A percentile compares a stretch with the other conserved stretches of the same genome.
Evolutionary conservation across 2,113 vertebrate species (phyloP).

Genomic region (Rhynchomys soricoides): DNA sequence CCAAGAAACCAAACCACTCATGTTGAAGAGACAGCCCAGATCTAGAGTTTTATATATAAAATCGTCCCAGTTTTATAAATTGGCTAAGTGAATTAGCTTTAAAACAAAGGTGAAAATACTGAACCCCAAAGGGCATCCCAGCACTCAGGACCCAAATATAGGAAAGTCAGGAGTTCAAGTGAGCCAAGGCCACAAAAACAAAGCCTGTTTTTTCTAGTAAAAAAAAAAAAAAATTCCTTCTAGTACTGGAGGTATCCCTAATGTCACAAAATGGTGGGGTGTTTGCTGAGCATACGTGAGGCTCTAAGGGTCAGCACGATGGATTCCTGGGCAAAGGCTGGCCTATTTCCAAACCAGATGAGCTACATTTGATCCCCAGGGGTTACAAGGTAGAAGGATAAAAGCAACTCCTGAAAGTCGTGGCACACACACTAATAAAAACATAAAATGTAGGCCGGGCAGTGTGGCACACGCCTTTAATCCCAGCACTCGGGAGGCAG

Average conservation of each 20-base stretch:
- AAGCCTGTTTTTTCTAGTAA: too few species aligned
- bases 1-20: background rate
- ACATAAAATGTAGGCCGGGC: background rate
- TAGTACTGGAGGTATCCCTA: background rate
- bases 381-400: background rate
- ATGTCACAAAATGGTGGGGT: background rate
- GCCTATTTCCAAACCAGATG: background rate
- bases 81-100: background rate
- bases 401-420: background rate
- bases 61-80: background rate
- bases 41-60: constrained; percentile 8
- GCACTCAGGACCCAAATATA: background rate
- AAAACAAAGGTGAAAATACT: background rate
- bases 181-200: background rate
- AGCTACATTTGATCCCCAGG: background rate
- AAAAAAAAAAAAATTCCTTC: background rate
- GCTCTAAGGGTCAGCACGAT: background rate
- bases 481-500: too few species aligned
- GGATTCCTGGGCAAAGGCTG: background rate
- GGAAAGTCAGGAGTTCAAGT: background rate
- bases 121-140: too few species aligned
- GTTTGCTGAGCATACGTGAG: background rate
- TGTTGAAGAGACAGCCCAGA: constrained; percentile 43
- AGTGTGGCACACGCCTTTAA: too few species aligned
- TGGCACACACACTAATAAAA: background rate